These are phyloP conservation scores for Patiria miniata DNA, from an alignment of 35 echinoderm and acorn worm genomes.

Conservation along the genomic window DNA sequence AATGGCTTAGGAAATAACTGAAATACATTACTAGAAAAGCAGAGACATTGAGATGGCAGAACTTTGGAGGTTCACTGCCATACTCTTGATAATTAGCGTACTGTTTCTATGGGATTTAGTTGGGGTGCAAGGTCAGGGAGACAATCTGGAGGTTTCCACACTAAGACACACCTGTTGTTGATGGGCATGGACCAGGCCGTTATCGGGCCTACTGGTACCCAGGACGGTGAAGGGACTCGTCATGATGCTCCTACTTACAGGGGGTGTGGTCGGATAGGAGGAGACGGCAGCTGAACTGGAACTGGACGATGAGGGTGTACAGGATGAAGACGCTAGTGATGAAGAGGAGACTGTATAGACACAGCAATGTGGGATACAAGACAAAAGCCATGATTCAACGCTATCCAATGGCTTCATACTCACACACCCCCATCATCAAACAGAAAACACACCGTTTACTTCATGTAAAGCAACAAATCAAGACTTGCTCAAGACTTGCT, in stretches of 20 bases:
- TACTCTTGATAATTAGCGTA: no score
- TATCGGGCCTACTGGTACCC: slow-evolving; percentile 52
- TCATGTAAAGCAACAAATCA: no score
- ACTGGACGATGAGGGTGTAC: slow-evolving; percentile 20
- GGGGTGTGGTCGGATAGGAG: slow-evolving; percentile 76
- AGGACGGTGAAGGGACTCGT: slow-evolving; percentile 86
- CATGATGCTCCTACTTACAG: slow-evolving; percentile 68
- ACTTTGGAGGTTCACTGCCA: no score
- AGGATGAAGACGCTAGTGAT: slow-evolving; percentile 33
- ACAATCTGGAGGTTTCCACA: not conserved
- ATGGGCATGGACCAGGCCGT: slow-evolving; percentile 59
- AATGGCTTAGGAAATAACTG: no score
- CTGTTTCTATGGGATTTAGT: no score
- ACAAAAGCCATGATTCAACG: not conserved
- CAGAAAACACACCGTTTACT: no score
- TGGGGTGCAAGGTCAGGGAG: no score
- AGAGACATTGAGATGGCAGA: no score
- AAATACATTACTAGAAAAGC: no score
- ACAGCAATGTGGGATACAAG: slow-evolving; percentile 1
- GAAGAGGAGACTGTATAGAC: not conserved
- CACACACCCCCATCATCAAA: no score
- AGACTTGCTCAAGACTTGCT: no score
- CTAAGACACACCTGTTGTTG: slow-evolving; percentile 72
- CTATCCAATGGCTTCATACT: no score
- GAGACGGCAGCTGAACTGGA: slow-evolving; percentile 19